phyloP scores from a whole-genome alignment of 2,113 vertebrate species.

The Oenanthe oenanthe region DNA sequence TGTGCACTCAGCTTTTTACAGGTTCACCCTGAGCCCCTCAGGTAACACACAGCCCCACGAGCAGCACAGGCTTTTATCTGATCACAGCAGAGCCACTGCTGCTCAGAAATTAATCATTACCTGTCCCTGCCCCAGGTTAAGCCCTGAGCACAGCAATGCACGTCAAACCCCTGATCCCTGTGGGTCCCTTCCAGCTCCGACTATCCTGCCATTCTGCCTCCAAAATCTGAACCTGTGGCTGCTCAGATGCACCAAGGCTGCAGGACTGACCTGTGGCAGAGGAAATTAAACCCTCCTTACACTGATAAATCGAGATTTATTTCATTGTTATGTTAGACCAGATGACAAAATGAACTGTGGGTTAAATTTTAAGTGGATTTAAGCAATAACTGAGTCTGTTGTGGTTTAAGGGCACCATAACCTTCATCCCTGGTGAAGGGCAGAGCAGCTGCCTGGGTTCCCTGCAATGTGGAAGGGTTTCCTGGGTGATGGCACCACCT shows the following conservation, averaged over 20 bases:
- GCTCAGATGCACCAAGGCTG: not conserved
- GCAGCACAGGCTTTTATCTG: not conserved
- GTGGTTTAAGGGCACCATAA: accelerated
- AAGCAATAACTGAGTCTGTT: not conserved
- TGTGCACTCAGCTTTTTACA: not conserved
- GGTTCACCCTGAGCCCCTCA: not conserved
- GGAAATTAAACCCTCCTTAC: not conserved
- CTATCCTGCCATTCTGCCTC: not conserved
- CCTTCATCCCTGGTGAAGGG: not conserved
- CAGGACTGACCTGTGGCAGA: not conserved
- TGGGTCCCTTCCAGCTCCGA: accelerated
- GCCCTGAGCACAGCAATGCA: not conserved
- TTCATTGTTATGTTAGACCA: not conserved
- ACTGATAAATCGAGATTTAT: not conserved
- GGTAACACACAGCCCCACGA: not conserved
- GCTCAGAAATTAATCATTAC: not conserved
- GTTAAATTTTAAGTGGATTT: not conserved
- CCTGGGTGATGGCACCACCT: slow-evolving; percentile 3
- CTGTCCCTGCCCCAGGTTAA: not conserved
- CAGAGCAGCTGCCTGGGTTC: not conserved
- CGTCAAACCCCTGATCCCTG: not conserved
- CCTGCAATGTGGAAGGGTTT: not conserved
- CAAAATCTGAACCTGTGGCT: not conserved
- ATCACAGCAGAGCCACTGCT: not conserved
- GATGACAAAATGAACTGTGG: accelerated